Percentiles rank a stretch among this genome's conserved stretches.
phyloP scores from a whole-genome alignment of 1,140 invertebrate genomes.

The Brachionus plicatilis region DNA sequence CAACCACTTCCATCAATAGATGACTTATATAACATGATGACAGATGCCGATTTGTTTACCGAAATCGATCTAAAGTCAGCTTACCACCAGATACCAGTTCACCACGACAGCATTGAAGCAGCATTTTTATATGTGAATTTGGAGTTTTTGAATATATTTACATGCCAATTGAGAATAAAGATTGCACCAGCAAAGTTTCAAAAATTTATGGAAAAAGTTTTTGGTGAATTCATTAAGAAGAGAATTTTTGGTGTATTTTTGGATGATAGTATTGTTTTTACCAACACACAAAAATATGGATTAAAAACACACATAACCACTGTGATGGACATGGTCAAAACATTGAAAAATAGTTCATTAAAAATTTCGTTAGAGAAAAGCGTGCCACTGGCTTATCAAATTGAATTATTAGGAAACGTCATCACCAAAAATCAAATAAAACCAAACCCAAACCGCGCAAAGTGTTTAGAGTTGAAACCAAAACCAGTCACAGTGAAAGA shows the following conservation, averaged over 20 bases:
- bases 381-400: not conserved
- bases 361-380: not conserved
- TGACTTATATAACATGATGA: not conserved
- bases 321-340: not conserved
- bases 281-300: constrained; percentile 10
- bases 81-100: not conserved
- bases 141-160: not conserved
- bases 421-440: not conserved
- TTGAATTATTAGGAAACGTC: not conserved
- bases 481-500: constrained; percentile 25
- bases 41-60: constrained; percentile 17
- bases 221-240: not conserved
- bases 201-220: not conserved
- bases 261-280: constrained; percentile 1
- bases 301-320: not conserved
- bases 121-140: not conserved
- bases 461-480: not conserved
- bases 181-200: not conserved
- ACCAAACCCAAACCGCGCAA: not conserved
- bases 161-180: not conserved
- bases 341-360: not conserved
- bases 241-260: not conserved
- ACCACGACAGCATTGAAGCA: not conserved
- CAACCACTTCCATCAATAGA: not conserved
- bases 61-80: not conserved